Base-by-base conservation (phyloP, 2,113 vertebrate species). In the Lagopus leucura region DNA sequence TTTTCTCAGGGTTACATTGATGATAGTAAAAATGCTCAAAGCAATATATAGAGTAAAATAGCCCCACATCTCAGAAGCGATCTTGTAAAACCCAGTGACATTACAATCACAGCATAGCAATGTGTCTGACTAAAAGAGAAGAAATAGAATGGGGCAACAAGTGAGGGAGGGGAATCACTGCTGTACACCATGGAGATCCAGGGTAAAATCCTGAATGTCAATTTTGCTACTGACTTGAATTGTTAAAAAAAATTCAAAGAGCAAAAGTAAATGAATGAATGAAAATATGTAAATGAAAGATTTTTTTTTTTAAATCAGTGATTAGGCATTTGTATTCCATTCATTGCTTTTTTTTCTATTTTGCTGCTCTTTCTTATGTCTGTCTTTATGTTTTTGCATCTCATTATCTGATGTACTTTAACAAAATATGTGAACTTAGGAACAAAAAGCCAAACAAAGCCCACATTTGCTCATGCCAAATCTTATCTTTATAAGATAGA, bases 401-500 rank as follows among this genome's bases (percentile, higher is more conserved):
- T 80, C 38, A 43, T 73, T 86, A 88, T 90, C 76, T 86, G 79
- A 75, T 81, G 28, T 36, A 72, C 55, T 69, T 86, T 16, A 72
- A 72, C 57, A 91, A 86, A 92, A 88, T 72, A 72, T 10, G n/a
- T 78, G 73, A 91, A 78, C 34, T 57, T 78, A 52, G 75, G 85
- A 83, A 71, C 30, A 86, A 89, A 92, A 92, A 40, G 47, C 61
- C 79, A 86, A 87, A 66, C 63, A 92, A 92, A 82, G 20, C 73
- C 75, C 55, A 32, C 48, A 61, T 65, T 72, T 74, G 15, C 52
- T 83, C 13, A 28, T 78, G 73, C 61, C 86, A 86, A 88, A 75
- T 83, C 76, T 95, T 88, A 88, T 81, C 61, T 89, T 8, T 74
- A 77, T 54, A 42, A 72, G 66, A 54, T 12, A 63, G 63, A 64